Percentiles rank a stretch among this genome's conserved stretches.
These are phyloP conservation scores for Marmota monax DNA, from an alignment of 2,113 vertebrate genomes.

Conservation along the genomic window DNA sequence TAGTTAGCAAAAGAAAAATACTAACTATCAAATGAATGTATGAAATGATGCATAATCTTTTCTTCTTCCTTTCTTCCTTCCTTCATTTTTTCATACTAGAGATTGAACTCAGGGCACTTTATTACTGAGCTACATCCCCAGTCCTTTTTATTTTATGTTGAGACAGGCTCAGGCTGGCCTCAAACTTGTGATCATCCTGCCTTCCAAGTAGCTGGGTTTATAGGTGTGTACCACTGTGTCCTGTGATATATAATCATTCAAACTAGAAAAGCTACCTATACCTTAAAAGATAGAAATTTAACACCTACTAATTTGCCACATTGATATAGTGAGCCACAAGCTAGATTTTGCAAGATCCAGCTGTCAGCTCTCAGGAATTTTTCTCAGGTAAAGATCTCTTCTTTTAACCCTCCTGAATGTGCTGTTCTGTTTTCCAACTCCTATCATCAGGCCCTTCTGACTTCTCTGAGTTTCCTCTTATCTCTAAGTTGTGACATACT, in stretches of 20 bases:
- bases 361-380: not conserved
- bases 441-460: not conserved
- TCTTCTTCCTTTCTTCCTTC: not conserved
- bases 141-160: not conserved
- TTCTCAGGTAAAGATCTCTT: not conserved
- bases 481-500: not conserved
- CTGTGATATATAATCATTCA: not conserved
- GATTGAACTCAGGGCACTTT: not conserved
- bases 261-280: not conserved
- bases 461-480: not conserved
- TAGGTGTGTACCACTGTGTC: not conserved
- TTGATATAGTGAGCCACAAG: not conserved
- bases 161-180: not conserved
- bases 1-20: not conserved
- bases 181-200: not conserved
- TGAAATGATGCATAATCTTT: not conserved
- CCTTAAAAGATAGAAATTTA: not conserved
- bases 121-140: not conserved
- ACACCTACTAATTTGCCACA: not conserved
- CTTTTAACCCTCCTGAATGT: not conserved
- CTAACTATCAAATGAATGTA: not conserved
- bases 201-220: not conserved
- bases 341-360: not conserved
- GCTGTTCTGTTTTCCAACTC: not conserved
- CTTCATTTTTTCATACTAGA: not conserved